These are phyloP conservation scores for Percina caprodes DNA, from an alignment of 2,113 vertebrate species.

Conservation along the genomic window DNA sequence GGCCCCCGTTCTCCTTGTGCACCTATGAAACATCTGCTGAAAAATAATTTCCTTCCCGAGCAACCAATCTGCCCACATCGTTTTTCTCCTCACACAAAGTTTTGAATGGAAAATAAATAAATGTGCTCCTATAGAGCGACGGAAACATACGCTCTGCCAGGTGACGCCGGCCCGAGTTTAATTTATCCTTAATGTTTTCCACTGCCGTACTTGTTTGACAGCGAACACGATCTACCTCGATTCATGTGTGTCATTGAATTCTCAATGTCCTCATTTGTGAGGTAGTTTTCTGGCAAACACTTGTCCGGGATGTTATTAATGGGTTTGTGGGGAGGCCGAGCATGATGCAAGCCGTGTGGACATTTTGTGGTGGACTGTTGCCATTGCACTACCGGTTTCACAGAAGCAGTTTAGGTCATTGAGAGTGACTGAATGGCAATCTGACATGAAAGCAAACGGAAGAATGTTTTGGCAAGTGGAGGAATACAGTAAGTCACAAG, in stretches of 20 bases:
- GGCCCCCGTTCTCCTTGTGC: conserved; percentile 6
- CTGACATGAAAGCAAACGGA: conserved; percentile 57
- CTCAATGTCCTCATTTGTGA: conserved; percentile 64
- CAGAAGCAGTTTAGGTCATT: conserved; percentile 33
- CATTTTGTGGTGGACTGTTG: conserved; percentile 47
- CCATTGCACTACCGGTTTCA: conserved; percentile 16
- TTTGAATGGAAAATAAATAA: conserved; percentile 30
- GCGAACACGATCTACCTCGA: conserved; percentile 61
- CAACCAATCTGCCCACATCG: conserved; percentile 4
- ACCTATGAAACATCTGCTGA: conserved; percentile 34
- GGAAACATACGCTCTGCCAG: conserved; percentile 24
- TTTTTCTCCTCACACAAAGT: conserved; percentile 12
- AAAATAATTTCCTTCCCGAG: conserved; percentile 5
- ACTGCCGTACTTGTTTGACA: conserved; percentile 67
- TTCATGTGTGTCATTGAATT: conserved; percentile 73
- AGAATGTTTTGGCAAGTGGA: conserved; percentile 63
- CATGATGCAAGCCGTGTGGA: conserved; percentile 45
- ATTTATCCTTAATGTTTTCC: conserved; percentile 70
- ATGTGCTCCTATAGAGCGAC: conserved; percentile 13
- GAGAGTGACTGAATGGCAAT: conserved; percentile 57
- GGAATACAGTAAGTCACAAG: conserved; percentile 58
- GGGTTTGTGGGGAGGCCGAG: conserved; percentile 47
- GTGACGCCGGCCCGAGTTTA: conserved; percentile 45
- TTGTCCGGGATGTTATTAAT: conserved; percentile 70
- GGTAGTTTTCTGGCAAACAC: conserved; percentile 67